Evolutionary conservation across 2,888 invertebrate species (phyloP), one percentile per base, ranked within the genome.

Genomic region (Cenopis cana): DNA sequence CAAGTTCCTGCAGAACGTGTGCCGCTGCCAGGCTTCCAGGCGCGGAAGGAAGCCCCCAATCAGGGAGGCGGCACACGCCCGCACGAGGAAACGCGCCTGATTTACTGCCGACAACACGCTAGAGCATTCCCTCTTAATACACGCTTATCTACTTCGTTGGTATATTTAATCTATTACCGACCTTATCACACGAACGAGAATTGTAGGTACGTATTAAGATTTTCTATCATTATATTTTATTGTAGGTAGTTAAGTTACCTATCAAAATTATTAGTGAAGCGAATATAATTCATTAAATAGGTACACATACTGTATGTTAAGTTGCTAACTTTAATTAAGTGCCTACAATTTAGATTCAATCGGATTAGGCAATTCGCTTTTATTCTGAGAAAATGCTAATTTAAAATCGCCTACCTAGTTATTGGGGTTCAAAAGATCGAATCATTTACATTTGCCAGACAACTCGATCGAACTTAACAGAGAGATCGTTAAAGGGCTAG

Each of bases 31-130:
- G 20, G 46, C 52, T 41, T 52, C 49, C 54, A 38, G n/a, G 52
- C 74, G 57, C 59, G 78, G 78, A 79, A 80, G 80, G 80, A 82
- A 81, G 74, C 72, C 61, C 64, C 77, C 79, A 79, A 82, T 81
- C 79, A 79, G 74, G 70, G 74, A 70, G 75, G 75, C 73, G 62
- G 73, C 70, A 73, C 73, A 74, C 74, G 68, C 75, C 68, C 67
- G 71, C 50, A 74, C 68, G 71, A 70, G 73, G 77, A 76, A 76
- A 70, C 59, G 62, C 73, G 73, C 54, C 69, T 79, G 79, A 80
- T 80, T 81, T 79, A 80, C 81, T 74, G 74, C 74, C 60, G 54
- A 59, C 70, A 52, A 68, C 68, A 59, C 70, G 49, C 69, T 60
- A 33, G 36, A 65, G 55, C 66, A 61, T 71, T 61, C 71, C 61